These are phyloP conservation scores for Phallusia fumigata DNA, from an alignment of 23 tunicate genomes.

Conservation along the genomic window DNA sequence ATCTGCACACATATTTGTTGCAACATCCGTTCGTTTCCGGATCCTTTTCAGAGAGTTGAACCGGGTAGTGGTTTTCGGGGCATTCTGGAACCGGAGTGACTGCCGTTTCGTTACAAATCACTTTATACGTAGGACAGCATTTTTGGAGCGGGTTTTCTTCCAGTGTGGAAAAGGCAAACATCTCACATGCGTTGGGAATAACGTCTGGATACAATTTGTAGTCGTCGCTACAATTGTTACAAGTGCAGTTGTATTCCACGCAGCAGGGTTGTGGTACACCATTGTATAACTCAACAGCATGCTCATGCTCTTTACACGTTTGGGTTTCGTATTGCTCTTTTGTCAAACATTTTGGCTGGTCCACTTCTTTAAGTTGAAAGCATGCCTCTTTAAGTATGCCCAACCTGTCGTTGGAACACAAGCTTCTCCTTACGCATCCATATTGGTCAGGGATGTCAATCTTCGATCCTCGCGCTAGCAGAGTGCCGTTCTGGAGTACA, in stretches of 20 bases:
- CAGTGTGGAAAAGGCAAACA: not conserved
- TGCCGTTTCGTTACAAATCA: not conserved
- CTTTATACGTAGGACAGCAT: not conserved
- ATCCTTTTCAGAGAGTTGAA: not conserved
- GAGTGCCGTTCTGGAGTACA: not conserved
- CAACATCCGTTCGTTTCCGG: not conserved
- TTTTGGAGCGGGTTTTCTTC: not conserved
- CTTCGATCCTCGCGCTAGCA: not conserved
- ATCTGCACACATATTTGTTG: not conserved
- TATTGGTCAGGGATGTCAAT: not conserved
- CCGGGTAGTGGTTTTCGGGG: not conserved
- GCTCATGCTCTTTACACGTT: not conserved
- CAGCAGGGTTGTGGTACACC: not conserved
- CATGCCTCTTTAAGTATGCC: not conserved
- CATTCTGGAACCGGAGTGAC: not conserved
- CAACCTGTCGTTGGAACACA: not conserved
- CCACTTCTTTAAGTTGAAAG: not conserved
- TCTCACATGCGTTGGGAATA: not conserved
- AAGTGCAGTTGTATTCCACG: not conserved
- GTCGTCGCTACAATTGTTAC: not conserved
- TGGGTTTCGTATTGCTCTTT: not conserved
- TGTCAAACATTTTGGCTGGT: not conserved
- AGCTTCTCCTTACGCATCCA: not conserved
- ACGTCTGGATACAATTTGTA: not conserved
- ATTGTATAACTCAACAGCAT: not conserved